Percentiles rank a stretch among this genome's conserved stretches.
phyloP scores from a whole-genome alignment of 2,888 invertebrate genomes.

The Kuschelorhynchus macadamiae region DNA sequence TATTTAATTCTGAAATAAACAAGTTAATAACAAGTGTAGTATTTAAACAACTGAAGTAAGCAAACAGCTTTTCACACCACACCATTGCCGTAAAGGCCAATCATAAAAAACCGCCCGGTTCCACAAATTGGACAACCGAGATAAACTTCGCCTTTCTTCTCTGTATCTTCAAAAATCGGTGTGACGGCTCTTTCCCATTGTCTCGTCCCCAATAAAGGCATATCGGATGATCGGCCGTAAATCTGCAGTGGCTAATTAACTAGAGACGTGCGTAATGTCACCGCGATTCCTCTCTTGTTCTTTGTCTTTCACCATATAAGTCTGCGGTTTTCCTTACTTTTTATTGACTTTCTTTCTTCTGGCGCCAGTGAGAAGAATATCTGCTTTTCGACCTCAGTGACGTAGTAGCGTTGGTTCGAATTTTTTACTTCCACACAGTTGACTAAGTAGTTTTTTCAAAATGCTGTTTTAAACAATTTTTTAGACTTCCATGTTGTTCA shows the following conservation, averaged over 20 bases:
- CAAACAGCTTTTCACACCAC: not conserved
- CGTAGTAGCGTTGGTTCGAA: no score
- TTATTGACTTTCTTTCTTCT: no score
- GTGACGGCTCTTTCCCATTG: constrained; percentile 20
- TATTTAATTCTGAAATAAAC: no score
- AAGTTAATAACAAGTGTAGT: no score
- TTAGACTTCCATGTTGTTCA: no score
- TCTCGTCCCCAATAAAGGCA: constrained; percentile 59
- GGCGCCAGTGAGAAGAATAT: no score
- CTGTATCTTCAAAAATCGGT: constrained; percentile 34
- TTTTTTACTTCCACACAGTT: no score
- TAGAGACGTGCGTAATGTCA: constrained; percentile 45
- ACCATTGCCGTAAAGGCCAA: not conserved
- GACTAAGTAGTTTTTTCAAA: no score
- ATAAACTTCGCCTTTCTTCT: not conserved
- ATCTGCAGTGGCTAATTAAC: constrained; percentile 63
- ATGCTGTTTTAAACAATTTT: no score
- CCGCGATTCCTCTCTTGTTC: constrained; percentile 35
- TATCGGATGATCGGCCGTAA: constrained; percentile 65
- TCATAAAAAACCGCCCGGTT: not conserved
- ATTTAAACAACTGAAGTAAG: no score
- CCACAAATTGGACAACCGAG: not conserved
- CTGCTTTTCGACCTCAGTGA: no score
- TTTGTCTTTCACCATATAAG: not conserved
- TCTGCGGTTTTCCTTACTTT: no score